phyloP scores from a whole-genome alignment of 2,888 invertebrate genomes.

The Hyposoter didymator region DNA sequence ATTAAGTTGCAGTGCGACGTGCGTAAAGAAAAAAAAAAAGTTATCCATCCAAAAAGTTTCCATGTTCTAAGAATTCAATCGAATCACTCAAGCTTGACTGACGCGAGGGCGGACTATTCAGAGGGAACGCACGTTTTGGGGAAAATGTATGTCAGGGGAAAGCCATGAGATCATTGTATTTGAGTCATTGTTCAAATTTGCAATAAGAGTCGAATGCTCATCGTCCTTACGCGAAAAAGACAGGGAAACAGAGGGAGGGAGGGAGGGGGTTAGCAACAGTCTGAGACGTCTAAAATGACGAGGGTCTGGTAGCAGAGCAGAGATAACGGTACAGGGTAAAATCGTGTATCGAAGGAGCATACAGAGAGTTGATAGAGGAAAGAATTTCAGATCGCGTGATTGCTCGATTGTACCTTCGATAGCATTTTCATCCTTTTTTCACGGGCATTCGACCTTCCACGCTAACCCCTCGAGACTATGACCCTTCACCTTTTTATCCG shows the following conservation, averaged over 20 bases:
- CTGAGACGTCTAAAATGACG: slow-evolving; percentile 42
- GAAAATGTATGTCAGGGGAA: not conserved
- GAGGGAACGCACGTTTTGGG: not conserved
- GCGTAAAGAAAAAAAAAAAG: too few species aligned
- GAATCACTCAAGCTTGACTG: too few species aligned
- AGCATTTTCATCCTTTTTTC: slow-evolving; percentile 60
- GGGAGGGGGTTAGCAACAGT: not conserved
- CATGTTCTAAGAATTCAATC: too few species aligned
- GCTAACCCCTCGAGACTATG: slow-evolving; percentile 60
- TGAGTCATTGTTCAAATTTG: not conserved
- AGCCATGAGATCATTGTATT: not conserved
- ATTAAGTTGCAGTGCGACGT: too few species aligned
- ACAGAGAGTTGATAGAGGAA: slow-evolving; percentile 1
- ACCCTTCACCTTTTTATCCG: slow-evolving; percentile 70
- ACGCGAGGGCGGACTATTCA: too few species aligned
- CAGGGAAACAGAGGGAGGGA: slow-evolving; percentile 9
- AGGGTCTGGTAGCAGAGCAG: slow-evolving; percentile 10
- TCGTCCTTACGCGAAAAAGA: not conserved
- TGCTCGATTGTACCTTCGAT: slow-evolving; percentile 81
- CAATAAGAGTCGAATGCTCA: not conserved
- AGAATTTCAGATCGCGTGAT: slow-evolving; percentile 81
- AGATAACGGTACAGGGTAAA: not conserved
- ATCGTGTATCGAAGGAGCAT: slow-evolving; percentile 4
- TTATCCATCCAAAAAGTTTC: too few species aligned
- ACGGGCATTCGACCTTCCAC: slow-evolving; percentile 65